phyloP scores from a whole-genome alignment of 2,113 vertebrate species.

The Beaufortia kweichowensis region DNA sequence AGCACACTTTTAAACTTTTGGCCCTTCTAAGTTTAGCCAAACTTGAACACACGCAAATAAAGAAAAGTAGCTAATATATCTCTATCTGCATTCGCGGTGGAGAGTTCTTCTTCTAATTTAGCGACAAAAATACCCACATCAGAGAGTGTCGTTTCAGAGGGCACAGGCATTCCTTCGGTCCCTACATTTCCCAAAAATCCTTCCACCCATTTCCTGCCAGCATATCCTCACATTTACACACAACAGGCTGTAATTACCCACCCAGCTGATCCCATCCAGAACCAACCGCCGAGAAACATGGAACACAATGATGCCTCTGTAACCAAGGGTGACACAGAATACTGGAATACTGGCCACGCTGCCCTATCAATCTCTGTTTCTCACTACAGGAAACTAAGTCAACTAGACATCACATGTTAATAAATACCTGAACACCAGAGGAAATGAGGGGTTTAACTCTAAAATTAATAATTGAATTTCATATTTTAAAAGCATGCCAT shows the following conservation, averaged over 20 bases:
- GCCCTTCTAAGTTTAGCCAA: no score
- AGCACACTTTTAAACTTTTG: no score
- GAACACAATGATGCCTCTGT: conserved; percentile 42
- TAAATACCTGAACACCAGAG: background rate
- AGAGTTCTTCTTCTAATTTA: conserved; percentile 44
- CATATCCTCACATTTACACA: conserved; percentile 46
- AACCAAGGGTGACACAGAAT: conserved; percentile 27
- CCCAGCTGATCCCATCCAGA: conserved; percentile 35
- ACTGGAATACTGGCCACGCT: background rate
- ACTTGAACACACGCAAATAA: no score
- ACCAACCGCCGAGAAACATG: conserved; percentile 20
- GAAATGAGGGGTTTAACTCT: background rate
- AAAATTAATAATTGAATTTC: no score
- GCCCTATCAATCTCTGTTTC: conserved; percentile 1
- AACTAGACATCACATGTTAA: background rate
- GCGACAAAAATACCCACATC: conserved; percentile 45
- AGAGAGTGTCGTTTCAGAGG: conserved; percentile 30
- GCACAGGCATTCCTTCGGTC: conserved; percentile 37
- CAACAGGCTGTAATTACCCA: conserved; percentile 50
- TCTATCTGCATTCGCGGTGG: background rate
- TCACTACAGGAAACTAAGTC: background rate
- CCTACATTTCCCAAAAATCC: conserved; percentile 56
- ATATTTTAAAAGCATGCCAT: no score
- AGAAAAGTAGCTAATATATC: background rate
- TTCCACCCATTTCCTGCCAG: conserved; percentile 53